Evolutionary conservation across 2,888 invertebrate species (phyloP).

Genomic region (Pyrrhia umbra): DNA sequence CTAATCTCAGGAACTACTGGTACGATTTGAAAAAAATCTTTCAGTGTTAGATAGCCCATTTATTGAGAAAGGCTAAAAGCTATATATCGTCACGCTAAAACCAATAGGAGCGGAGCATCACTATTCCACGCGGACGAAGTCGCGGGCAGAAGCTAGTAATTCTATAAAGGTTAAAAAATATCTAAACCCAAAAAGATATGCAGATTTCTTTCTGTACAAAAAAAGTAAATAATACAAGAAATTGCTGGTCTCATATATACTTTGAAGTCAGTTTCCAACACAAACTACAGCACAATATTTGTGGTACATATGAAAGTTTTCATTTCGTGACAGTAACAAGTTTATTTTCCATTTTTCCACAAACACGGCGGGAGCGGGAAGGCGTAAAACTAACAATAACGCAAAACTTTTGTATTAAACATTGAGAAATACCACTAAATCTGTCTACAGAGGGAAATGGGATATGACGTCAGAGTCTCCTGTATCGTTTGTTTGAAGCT

Average conservation of each 20-base stretch:
- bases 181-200: not conserved
- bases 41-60: too few relatives aligned
- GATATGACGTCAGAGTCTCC: not conserved
- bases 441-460: not conserved
- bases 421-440: slow-evolving; percentile 27
- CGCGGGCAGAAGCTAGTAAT: too few relatives aligned
- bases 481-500: too few relatives aligned
- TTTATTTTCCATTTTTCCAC: slow-evolving; percentile 45
- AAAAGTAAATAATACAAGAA: not conserved
- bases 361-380: slow-evolving; percentile 14
- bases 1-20: too few relatives aligned
- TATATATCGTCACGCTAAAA: too few relatives aligned
- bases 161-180: too few relatives aligned
- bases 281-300: slow-evolving; percentile 27
- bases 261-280: slow-evolving; percentile 5
- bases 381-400: slow-evolving; percentile 40
- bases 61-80: too few relatives aligned
- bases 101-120: too few relatives aligned
- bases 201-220: not conserved
- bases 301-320: slow-evolving; percentile 36
- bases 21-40: too few relatives aligned
- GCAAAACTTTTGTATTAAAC: slow-evolving; percentile 49
- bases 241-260: slow-evolving; percentile 36
- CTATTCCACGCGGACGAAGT: too few relatives aligned
- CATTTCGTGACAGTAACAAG: slow-evolving; percentile 40